Percentiles rank a stretch among this genome's conserved stretches.
Conservation (phyloP, 2,113 vertebrate species). For the Symphodus melops region DNA sequence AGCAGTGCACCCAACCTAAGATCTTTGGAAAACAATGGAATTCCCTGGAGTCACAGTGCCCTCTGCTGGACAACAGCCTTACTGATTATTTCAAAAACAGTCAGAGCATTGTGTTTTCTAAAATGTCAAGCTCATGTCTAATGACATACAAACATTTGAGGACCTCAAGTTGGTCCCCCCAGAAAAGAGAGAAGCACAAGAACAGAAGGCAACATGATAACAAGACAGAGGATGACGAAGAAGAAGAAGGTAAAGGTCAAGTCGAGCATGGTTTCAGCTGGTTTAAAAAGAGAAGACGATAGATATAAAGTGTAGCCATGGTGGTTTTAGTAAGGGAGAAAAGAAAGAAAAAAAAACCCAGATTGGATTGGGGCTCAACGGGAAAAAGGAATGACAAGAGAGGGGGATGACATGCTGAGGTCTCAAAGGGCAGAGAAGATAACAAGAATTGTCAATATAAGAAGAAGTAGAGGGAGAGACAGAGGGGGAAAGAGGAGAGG, state of each 20-base stretch:
- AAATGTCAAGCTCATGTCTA: too few species aligned
- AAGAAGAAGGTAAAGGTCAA: constrained; percentile 5
- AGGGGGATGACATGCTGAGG: constrained; percentile 1
- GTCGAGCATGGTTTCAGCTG: neutral
- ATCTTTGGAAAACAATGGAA: too few species aligned
- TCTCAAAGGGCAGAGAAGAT: constrained; percentile 19
- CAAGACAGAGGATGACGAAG: neutral
- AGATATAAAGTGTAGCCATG: constrained; percentile 6
- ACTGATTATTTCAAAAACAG: too few species aligned
- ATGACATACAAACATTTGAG: too few species aligned
- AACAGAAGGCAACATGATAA: neutral
- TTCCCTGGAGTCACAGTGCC: too few species aligned
- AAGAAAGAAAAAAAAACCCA: neutral
- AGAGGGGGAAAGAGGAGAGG: neutral
- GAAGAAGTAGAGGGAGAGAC: constrained; percentile 14
- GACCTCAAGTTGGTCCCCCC: too few species aligned
- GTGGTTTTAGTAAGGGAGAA: constrained; percentile 18
- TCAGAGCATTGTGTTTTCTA: too few species aligned
- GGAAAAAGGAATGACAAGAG: constrained; percentile 24
- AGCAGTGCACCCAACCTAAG: too few species aligned
- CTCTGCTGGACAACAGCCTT: too few species aligned
- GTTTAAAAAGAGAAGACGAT: constrained; percentile 2
- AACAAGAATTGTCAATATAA: constrained; percentile 51
- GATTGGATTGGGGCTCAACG: constrained; percentile 7
- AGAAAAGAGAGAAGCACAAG: neutral